A percentile compares a stretch with the other conserved stretches of the same genome.
These are phyloP conservation scores for Trochalopteron elliotii DNA, from an alignment of 2,113 vertebrate species.

Conservation along the genomic window DNA sequence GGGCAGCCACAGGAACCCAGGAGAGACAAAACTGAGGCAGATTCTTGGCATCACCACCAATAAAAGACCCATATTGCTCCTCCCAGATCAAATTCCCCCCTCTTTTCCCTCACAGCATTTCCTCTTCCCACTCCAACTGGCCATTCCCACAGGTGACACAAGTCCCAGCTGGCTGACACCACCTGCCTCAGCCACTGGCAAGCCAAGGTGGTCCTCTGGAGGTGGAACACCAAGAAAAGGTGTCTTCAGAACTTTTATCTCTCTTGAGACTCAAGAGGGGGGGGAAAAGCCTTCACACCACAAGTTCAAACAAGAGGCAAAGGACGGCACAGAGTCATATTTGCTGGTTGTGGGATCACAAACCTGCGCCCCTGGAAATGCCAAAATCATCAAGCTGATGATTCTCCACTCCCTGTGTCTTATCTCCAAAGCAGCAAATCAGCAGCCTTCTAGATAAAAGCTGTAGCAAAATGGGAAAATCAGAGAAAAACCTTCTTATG, in stretches of 20 bases:
- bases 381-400: neutral
- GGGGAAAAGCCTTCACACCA: neutral
- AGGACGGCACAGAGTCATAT: neutral
- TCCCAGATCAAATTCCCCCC: neutral
- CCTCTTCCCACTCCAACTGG: too few species aligned
- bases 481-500: neutral
- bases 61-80: neutral
- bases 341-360: neutral
- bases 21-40: neutral
- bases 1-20: neutral
- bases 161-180: neutral
- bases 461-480: neutral
- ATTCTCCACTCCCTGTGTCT: neutral
- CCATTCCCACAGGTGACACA: neutral
- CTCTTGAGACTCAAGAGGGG: rapidly evolving
- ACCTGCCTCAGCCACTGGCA: neutral
- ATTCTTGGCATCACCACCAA: neutral
- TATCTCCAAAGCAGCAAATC: neutral
- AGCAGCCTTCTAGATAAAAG: neutral
- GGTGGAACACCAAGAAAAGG: neutral
- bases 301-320: neutral
- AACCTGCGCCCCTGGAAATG: neutral
- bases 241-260: neutral
- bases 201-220: neutral
- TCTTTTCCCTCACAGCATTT: neutral